These are phyloP conservation scores for Columba guinea DNA, from an alignment of 2,797 vertebrate genomes.

Conservation along the genomic window DNA sequence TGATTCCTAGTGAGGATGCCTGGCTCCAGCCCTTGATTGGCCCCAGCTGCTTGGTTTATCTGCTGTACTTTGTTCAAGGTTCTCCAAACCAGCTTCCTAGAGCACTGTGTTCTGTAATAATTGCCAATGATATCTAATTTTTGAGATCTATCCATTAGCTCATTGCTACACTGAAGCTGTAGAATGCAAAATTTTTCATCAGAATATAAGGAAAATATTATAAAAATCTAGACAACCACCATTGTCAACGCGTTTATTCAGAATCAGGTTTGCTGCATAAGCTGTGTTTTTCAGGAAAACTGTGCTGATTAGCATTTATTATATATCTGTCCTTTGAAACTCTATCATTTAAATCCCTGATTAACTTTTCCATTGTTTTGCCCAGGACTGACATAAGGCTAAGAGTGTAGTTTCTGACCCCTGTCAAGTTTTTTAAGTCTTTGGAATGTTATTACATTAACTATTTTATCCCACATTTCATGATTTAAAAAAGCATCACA, in stretches of 20 bases:
- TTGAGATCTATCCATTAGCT: conserved; percentile 6
- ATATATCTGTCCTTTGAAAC: neutral
- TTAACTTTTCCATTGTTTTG: conserved; percentile 31
- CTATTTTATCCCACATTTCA: neutral
- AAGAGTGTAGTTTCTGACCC: neutral
- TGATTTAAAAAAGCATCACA: neutral
- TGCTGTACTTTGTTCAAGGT: conserved; percentile 1
- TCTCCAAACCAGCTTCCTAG: neutral
- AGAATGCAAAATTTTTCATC: conserved; percentile 10
- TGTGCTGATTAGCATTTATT: neutral
- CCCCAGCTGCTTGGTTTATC: neutral
- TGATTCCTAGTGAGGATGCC: neutral
- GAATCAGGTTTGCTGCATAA: conserved; percentile 4
- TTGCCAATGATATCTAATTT: conserved; percentile 13
- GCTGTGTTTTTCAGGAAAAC: neutral
- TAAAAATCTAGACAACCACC: neutral
- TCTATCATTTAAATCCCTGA: neutral
- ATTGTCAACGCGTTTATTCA: conserved; percentile 12
- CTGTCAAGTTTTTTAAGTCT: neutral
- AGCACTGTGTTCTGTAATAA: conserved; percentile 7
- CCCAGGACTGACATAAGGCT: neutral
- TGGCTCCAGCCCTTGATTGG: neutral
- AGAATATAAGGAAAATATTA: conserved; percentile 7
- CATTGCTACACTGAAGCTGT: neutral
- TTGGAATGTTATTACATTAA: neutral